Evolutionary conservation across 2,113 vertebrate species (phyloP).

Genomic region (Lycocorax pyrrhopterus): DNA sequence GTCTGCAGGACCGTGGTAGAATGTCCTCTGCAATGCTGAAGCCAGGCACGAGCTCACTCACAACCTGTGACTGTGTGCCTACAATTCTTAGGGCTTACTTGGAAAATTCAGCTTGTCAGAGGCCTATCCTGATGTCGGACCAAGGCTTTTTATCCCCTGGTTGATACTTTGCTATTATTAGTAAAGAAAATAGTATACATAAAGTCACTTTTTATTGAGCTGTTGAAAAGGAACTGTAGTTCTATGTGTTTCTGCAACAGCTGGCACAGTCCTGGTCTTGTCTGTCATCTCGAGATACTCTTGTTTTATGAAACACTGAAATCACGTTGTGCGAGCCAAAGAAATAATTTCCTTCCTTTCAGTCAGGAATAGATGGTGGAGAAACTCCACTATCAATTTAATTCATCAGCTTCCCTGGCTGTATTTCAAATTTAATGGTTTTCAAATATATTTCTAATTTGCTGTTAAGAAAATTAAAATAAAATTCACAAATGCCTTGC

Average conservation of each 20-base stretch:
- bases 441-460: conserved; percentile 59
- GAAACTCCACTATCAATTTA: conserved; percentile 36
- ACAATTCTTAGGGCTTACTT: background rate
- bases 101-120: background rate
- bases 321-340: background rate
- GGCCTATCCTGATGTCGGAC: background rate
- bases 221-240: conserved; percentile 5
- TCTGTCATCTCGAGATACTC: conserved; percentile 19
- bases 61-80: background rate
- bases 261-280: background rate
- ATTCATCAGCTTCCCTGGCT: conserved; percentile 36
- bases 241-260: conserved; percentile 1
- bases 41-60: background rate
- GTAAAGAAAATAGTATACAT: background rate
- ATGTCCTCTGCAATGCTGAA: background rate
- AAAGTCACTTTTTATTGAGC: background rate
- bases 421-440: conserved; percentile 61
- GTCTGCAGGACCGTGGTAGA: background rate
- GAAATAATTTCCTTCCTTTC: conserved; percentile 29
- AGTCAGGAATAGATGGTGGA: background rate
- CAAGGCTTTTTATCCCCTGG: background rate
- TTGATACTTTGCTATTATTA: background rate
- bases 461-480: conserved; percentile 39
- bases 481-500: conserved; percentile 41
- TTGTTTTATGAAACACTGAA: conserved; percentile 42